Conservation (phyloP, 1,140 invertebrate species). For the Dufourea novaeangliae region DNA sequence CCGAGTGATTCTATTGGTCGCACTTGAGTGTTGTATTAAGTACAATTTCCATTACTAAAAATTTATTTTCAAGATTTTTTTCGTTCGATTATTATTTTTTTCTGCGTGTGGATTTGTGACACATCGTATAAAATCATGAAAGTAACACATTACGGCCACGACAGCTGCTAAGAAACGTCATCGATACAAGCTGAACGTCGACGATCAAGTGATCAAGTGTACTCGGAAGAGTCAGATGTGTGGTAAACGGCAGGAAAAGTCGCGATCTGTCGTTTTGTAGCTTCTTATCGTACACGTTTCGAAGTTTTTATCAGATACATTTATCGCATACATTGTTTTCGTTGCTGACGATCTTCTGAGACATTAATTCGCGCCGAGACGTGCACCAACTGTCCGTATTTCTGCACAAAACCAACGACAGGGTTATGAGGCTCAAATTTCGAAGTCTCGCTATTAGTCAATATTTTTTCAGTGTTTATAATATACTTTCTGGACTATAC, state of each 20-base stretch:
- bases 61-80: conserved; percentile 7
- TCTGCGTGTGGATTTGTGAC: background rate
- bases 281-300: conserved; percentile 6
- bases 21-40: conserved; percentile 6
- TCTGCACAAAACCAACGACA: conserved; percentile 18
- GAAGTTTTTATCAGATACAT: background rate
- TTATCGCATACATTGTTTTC: background rate
- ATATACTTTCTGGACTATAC: conserved; percentile 42
- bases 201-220: conserved; percentile 11
- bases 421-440: conserved; percentile 73
- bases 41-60: conserved; percentile 27
- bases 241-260: conserved; percentile 29
- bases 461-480: conserved; percentile 67
- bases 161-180: background rate
- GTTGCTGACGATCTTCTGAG: background rate
- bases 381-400: conserved; percentile 29
- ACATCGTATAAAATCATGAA: background rate
- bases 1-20: conserved; percentile 1
- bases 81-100: background rate
- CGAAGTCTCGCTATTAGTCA: conserved; percentile 49
- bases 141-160: background rate
- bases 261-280: conserved; percentile 19
- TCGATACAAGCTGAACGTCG: background rate
- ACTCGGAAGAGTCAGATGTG: background rate
- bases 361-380: conserved; percentile 11